Conservation (phyloP, 2,797 vertebrate species). For the Cebuella pygmaea region DNA sequence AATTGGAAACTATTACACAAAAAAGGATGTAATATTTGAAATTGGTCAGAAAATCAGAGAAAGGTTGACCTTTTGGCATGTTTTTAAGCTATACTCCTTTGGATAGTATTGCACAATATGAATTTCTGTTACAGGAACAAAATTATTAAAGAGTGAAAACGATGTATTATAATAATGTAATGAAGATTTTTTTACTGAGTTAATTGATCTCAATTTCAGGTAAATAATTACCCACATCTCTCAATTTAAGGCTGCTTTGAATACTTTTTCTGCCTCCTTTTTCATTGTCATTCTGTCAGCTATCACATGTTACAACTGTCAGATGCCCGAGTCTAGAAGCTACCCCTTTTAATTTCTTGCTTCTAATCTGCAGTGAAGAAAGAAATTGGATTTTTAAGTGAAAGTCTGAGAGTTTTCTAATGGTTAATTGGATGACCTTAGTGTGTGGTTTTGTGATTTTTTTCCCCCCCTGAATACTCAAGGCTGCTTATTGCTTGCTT, state of each 20-base stretch:
- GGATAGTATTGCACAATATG: background rate
- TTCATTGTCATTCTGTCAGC: slow-evolving; percentile 5
- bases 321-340: background rate
- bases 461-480: background rate
- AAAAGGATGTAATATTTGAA: slow-evolving; percentile 30
- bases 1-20: slow-evolving; percentile 2
- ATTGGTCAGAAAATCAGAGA: slow-evolving; percentile 32
- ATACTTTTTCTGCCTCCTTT: background rate
- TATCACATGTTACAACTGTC: background rate
- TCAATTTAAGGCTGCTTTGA: slow-evolving; percentile 26
- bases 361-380: slow-evolving; percentile 29
- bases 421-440: background rate
- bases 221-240: slow-evolving; percentile 26
- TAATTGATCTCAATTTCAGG: slow-evolving; percentile 28
- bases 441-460: background rate
- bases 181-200: background rate
- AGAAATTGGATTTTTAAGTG: background rate
- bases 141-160: slow-evolving; percentile 31
- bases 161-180: slow-evolving; percentile 46
- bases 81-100: slow-evolving; percentile 15
- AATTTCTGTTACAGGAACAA: background rate
- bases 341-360: slow-evolving; percentile 15
- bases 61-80: background rate
- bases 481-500: slow-evolving; percentile 1
- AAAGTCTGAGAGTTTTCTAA: background rate